Conservation (phyloP, 2,888 invertebrate species). For the Acronicta psi region DNA sequence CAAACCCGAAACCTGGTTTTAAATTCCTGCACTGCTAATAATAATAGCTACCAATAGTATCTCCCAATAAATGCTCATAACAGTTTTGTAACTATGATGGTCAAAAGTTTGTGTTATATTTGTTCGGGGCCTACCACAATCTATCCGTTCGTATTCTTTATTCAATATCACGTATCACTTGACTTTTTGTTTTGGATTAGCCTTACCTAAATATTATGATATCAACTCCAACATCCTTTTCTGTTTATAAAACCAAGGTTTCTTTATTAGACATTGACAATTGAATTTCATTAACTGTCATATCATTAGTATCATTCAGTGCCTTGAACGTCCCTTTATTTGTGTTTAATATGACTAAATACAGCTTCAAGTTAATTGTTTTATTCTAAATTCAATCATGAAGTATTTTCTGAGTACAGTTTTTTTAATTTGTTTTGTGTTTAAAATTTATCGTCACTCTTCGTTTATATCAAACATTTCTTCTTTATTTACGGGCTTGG, state of each 20-base stretch:
- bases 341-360: constrained; percentile 8
- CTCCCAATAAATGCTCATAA: too few species aligned
- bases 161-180: constrained; percentile 25
- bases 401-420: neutral
- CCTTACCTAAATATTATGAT: constrained; percentile 57
- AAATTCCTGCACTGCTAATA: too few species aligned
- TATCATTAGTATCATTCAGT: constrained; percentile 4
- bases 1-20: too few species aligned
- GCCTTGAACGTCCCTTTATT: neutral
- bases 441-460: too few species aligned
- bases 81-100: too few species aligned
- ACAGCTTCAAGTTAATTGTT: neutral
- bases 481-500: too few species aligned
- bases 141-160: constrained; percentile 8
- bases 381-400: neutral
- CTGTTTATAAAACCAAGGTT: constrained; percentile 45
- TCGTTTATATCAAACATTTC: too few species aligned
- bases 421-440: too few species aligned
- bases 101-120: too few species aligned
- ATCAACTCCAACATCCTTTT: constrained; percentile 37
- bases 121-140: neutral
- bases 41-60: too few species aligned
- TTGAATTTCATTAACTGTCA: constrained; percentile 24
- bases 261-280: constrained; percentile 12
- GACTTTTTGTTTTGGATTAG: constrained; percentile 5